Evolutionary conservation across 2,797 vertebrate genomes (phyloP), one percentile per base, ranked within the genome.

Genomic region (Eulemur mongoz): DNA sequence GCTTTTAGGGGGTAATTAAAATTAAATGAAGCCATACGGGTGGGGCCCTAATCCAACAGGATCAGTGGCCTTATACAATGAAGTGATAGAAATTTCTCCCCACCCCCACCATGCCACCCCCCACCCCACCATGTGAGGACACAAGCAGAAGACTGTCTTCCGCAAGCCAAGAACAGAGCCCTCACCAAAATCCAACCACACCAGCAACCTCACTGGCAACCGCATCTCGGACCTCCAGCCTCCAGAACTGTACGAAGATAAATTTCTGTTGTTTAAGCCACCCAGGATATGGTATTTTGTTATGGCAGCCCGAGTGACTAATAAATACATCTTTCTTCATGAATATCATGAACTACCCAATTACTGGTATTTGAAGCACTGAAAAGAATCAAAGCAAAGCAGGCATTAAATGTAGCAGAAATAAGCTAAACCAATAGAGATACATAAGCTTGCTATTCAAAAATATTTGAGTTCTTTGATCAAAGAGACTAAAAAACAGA

Each of bases 371-470:
- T 83, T 86, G 86, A 91, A 95, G 73, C 67, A 59, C 35, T 63
- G 43, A 27, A 22, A 50, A 84, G 30, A 85, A 81, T 57, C 30
- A 83, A 93, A 95, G 38, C 40, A 63, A 93, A 69, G 22, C 25
- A 48, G 11, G n/a, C 18, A 78, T 65, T 83, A 65, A 54, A 72
- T 70, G 52, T 50, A 43, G 0, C 5, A 85, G 35, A 86, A 89
- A 90, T 83, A 90, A 84, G 48, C 20, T 84, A 95, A 93, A 90
- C 18, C 65, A 91, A 89, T 0, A 80, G 43, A 93, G 14, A 63
- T 4, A 45, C 20, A 70, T 67, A 84, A 35, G 63, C 50, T 43
- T 96, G 45, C n/a, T 63, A 79, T 73, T 91, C 38, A 85, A 89
- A 96, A 79, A 32, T n/a, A 80, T n/a, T 43, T 73, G 4, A 92